Evolutionary conservation across 2,888 invertebrate genomes (phyloP).

Genomic region (Agrenia bidenticulata): DNA sequence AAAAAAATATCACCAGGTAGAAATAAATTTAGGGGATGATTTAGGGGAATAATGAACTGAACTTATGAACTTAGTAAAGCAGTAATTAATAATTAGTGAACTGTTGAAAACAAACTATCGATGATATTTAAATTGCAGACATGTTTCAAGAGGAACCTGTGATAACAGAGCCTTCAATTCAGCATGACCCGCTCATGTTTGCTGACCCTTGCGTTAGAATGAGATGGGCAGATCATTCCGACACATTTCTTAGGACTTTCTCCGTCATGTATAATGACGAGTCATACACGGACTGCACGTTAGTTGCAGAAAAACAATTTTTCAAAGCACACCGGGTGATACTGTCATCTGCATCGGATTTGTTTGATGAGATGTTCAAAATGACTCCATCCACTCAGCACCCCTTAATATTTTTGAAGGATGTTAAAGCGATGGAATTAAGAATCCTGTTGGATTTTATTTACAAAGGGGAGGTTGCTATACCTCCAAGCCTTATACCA

Average conservation of each 20-base stretch:
- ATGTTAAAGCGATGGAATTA: constrained; percentile 44
- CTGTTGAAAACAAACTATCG: no score
- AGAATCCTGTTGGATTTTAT: constrained; percentile 46
- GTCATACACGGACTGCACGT: constrained; percentile 42
- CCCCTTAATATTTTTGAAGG: constrained; percentile 46
- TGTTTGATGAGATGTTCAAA: constrained; percentile 47
- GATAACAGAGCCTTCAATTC: constrained; percentile 31
- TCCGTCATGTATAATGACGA: constrained; percentile 41
- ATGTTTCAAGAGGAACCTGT: constrained; percentile 26
- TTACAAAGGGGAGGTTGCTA: constrained; percentile 39
- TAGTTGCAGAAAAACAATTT: constrained; percentile 43
- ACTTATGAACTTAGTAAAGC: no score
- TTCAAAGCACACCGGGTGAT: constrained; percentile 49
- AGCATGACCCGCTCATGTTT: constrained; percentile 42
- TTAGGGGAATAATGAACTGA: no score
- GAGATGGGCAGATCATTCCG: constrained; percentile 50
- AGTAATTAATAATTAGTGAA: no score
- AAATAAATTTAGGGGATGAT: no score
- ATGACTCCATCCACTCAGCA: constrained; percentile 43
- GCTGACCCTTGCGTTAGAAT: constrained; percentile 45
- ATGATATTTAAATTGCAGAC: no score
- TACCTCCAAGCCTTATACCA: constrained; percentile 41
- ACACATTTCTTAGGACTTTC: constrained; percentile 44
- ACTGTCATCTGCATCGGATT: constrained; percentile 46
- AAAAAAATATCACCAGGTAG: constrained; percentile 5